Percentiles rank a stretch among this genome's conserved stretches.
These are phyloP conservation scores for Drosophila stalkeri DNA, from an alignment of 2,888 invertebrate genomes.

Conservation along the genomic window DNA sequence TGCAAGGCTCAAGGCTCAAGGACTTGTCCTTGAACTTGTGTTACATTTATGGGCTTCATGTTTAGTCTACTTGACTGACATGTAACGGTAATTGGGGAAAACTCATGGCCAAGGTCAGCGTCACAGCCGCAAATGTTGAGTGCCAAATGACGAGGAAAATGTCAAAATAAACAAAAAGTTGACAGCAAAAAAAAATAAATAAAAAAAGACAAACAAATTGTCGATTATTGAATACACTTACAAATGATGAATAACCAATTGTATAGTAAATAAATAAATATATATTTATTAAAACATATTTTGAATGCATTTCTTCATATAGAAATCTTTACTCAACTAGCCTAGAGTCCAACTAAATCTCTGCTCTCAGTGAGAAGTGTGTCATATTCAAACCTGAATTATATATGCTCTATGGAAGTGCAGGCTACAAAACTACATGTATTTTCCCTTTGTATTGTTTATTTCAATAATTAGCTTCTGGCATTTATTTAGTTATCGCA, in stretches of 20 bases:
- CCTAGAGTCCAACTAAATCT: neutral
- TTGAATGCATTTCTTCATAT: neutral
- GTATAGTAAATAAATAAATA: neutral
- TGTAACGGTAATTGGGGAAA: conserved; percentile 53
- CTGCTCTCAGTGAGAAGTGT: neutral
- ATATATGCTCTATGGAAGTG: neutral
- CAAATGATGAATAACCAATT: neutral
- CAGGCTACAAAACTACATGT: neutral
- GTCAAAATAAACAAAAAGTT: conserved; percentile 28
- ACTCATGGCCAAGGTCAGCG: conserved; percentile 53
- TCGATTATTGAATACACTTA: conserved; percentile 4
- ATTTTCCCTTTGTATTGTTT: conserved; percentile 5
- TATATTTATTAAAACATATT: neutral
- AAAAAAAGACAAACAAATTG: neutral
- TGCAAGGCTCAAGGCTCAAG: conserved; percentile 7
- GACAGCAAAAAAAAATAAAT: conserved; percentile 10
- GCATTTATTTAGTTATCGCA: conserved; percentile 12
- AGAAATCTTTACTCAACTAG: neutral
- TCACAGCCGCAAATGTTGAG: conserved; percentile 47
- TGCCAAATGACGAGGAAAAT: conserved; percentile 28
- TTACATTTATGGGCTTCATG: conserved; percentile 28
- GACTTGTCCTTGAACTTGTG: conserved; percentile 46
- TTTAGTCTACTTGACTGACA: conserved; percentile 19
- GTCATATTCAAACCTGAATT: too few species aligned
- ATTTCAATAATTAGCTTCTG: conserved; percentile 12